Evolutionary conservation across 1,140 invertebrate genomes (phyloP).

Genomic region (Papilio glaucus): DNA sequence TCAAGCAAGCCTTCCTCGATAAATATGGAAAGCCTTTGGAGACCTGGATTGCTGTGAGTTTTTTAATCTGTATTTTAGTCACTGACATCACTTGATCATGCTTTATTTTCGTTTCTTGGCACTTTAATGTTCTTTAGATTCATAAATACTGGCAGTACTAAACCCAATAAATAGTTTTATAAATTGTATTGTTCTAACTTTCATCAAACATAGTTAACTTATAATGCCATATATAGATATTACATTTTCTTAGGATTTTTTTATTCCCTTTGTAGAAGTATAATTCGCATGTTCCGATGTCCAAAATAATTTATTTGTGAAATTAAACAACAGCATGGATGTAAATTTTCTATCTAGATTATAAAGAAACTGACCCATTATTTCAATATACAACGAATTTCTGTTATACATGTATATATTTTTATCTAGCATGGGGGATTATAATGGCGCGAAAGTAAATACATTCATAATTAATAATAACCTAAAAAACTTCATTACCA

Average conservation of each 20-base stretch:
- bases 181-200: slow-evolving; percentile 10
- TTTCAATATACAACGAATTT: slow-evolving; percentile 47
- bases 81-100: slow-evolving; percentile 29
- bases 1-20: slow-evolving; percentile 94
- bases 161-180: background rate
- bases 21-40: slow-evolving; percentile 93
- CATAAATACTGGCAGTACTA: background rate
- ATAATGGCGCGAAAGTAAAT: slow-evolving; percentile 1
- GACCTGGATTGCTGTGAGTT: slow-evolving; percentile 92
- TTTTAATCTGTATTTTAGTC: slow-evolving; percentile 42
- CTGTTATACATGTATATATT: slow-evolving; percentile 32
- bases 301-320: background rate
- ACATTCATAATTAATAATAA: slow-evolving; percentile 1
- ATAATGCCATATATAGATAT: background rate
- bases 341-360: slow-evolving; percentile 42
- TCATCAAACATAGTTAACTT: slow-evolving; percentile 10
- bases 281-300: slow-evolving; percentile 4
- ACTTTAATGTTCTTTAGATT: background rate
- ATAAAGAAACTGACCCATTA: slow-evolving; percentile 70
- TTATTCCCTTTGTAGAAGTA: background rate
- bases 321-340: slow-evolving; percentile 59
- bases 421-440: slow-evolving; percentile 38
- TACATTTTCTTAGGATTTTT: background rate
- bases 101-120: slow-evolving; percentile 11
- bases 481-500: slow-evolving; percentile 11